These are phyloP conservation scores for Pycnonotus jocosus DNA, from an alignment of 2,113 vertebrate genomes.

Conservation along the genomic window DNA sequence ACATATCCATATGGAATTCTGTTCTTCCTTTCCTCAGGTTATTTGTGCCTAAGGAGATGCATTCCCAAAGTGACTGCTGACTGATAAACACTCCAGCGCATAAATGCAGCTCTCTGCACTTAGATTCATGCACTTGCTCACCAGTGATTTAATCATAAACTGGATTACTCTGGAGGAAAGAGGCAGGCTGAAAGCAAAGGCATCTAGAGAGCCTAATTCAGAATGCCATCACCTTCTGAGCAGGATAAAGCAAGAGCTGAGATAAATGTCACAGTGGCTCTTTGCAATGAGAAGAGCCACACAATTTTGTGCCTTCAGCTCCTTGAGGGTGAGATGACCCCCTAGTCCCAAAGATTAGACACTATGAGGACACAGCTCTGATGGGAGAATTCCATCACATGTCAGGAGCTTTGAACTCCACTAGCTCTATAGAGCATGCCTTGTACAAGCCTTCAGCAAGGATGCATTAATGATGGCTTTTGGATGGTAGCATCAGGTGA, in stretches of 20 bases:
- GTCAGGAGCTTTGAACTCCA: not conserved
- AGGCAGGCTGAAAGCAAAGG: not conserved
- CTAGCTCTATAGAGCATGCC: not conserved
- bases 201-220: not conserved
- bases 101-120: not conserved
- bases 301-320: not conserved
- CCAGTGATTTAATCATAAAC: not conserved
- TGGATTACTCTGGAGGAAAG: not conserved
- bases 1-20: accelerated
- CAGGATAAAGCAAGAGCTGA: not conserved
- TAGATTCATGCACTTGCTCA: accelerated
- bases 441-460: not conserved
- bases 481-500: accelerated
- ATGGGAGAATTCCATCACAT: not conserved
- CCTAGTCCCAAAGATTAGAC: not conserved
- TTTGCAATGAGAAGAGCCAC: not conserved
- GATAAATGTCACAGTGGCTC: not conserved
- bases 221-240: not conserved
- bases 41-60: not conserved
- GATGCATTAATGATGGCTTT: not conserved
- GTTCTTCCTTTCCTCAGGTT: not conserved
- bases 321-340: not conserved
- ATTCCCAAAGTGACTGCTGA: not conserved
- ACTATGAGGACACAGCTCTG: not conserved
- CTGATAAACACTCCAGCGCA: not conserved